phyloP scores from a whole-genome alignment of 2,113 vertebrate genomes.

The Pollachius pollachius region DNA sequence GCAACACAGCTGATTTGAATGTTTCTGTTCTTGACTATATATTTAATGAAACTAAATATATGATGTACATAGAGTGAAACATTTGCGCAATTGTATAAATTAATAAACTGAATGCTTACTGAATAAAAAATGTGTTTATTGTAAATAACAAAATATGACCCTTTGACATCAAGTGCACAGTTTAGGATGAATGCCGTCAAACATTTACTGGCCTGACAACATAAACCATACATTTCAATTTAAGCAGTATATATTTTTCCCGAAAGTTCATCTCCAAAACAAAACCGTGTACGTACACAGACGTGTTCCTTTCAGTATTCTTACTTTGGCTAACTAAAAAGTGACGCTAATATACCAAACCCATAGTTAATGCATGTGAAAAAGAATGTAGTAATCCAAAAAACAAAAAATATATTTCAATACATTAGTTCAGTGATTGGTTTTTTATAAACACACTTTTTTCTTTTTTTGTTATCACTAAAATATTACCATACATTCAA shows the following conservation, averaged over 20 bases:
- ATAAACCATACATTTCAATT: too few species aligned
- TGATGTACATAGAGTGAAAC: slow-evolving; percentile 59
- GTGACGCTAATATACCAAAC: too few species aligned
- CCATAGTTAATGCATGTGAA: too few species aligned
- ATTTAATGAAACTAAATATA: slow-evolving; percentile 65
- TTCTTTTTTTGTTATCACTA: background rate
- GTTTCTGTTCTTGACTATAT: slow-evolving; percentile 75
- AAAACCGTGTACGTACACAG: too few species aligned
- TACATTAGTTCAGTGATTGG: too few species aligned
- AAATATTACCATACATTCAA: slow-evolving; percentile 26
- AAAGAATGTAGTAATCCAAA: too few species aligned
- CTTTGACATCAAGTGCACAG: slow-evolving; percentile 7
- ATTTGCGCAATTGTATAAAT: slow-evolving; percentile 53
- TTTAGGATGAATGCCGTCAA: background rate
- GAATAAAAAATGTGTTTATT: slow-evolving; percentile 46
- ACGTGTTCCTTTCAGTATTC: too few species aligned
- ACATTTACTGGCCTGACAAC: background rate
- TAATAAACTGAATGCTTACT: slow-evolving; percentile 63
- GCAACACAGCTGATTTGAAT: slow-evolving; percentile 84
- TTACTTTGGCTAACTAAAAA: too few species aligned
- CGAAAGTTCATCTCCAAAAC: too few species aligned
- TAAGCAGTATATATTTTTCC: too few species aligned
- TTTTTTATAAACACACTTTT: too few species aligned
- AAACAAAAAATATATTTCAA: too few species aligned
- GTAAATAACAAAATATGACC: slow-evolving; percentile 35